Percentiles rank a stretch among this genome's conserved stretches.
These are phyloP conservation scores for Maconellicoccus hirsutus DNA, from an alignment of 1,140 invertebrate genomes.

Conservation along the genomic window DNA sequence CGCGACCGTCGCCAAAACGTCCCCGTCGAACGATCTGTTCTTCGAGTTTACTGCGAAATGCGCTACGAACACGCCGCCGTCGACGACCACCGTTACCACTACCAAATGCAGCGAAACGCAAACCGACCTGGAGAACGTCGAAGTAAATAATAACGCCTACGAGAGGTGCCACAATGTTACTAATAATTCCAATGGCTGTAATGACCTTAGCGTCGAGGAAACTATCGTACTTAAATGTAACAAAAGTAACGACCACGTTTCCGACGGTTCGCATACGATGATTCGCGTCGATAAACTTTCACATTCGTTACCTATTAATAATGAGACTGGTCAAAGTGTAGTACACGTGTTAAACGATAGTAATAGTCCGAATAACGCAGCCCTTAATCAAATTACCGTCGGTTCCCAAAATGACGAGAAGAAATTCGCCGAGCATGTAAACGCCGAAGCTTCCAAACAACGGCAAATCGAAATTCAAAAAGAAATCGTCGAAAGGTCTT, in stretches of 20 bases:
- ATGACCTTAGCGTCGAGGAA: conserved; percentile 26
- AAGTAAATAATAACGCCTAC: not conserved
- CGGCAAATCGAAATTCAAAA: conserved; percentile 3
- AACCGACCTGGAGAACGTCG: not conserved
- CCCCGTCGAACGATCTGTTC: conserved; percentile 22
- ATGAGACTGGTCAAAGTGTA: not conserved
- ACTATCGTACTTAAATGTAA: conserved; percentile 27
- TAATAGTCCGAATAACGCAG: not conserved
- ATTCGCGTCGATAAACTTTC: not conserved
- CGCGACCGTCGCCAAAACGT: not conserved
- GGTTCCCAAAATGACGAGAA: not conserved
- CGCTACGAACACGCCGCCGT: not conserved
- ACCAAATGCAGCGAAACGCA: conserved; percentile 24
- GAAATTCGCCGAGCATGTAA: not conserved
- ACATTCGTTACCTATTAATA: not conserved
- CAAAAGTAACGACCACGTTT: not conserved
- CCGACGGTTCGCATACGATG: not conserved
- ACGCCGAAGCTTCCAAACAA: not conserved
- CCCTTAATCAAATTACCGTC: not conserved
- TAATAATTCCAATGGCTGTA: not conserved
- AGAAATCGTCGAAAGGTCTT: not conserved
- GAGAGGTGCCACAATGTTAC: not conserved
- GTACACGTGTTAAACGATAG: not conserved
- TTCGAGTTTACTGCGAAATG: conserved; percentile 27
- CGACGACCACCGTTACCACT: not conserved